Evolutionary conservation across 92 coral and sea anemone species (phyloP).

Genomic region (Isaurus tuberculatus): DNA sequence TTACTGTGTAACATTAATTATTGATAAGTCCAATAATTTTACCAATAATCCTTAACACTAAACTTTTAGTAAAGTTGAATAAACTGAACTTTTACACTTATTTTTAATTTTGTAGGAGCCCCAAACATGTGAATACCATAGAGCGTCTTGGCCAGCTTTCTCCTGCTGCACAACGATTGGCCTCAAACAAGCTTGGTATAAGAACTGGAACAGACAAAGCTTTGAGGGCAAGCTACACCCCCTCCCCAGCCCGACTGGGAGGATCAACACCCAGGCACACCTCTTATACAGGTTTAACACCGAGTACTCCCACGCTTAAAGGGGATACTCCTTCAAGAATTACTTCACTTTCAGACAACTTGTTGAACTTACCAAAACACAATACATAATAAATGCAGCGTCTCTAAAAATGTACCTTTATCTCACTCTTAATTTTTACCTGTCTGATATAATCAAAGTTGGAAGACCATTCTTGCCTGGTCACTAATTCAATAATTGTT

Average conservation of each 20-base stretch:
- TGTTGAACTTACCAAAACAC: slow-evolving; percentile 83
- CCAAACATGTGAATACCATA: slow-evolving; percentile 71
- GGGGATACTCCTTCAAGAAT: slow-evolving; percentile 58
- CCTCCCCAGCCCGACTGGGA: slow-evolving; percentile 71
- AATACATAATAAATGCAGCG: background rate
- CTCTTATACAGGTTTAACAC: slow-evolving; percentile 62
- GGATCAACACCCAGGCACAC: slow-evolving; percentile 63
- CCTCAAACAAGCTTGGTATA: slow-evolving; percentile 91
- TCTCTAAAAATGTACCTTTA: background rate
- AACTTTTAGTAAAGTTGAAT: too few species aligned
- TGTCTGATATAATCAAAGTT: too few species aligned
- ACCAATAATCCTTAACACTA: too few species aligned
- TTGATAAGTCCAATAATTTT: too few species aligned
- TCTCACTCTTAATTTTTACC: too few species aligned
- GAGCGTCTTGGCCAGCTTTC: slow-evolving; percentile 89
- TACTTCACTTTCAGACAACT: slow-evolving; percentile 84
- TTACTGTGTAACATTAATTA: too few species aligned
- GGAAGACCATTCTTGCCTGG: too few species aligned
- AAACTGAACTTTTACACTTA: too few species aligned
- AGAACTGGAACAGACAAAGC: slow-evolving; percentile 93
- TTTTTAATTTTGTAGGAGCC: slow-evolving; percentile 71
- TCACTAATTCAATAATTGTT: too few species aligned
- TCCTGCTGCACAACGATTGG: slow-evolving; percentile 93
- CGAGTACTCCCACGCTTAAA: slow-evolving; percentile 65
- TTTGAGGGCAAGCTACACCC: slow-evolving; percentile 87